Conservation (phyloP, 2,797 vertebrate species). For the Brachyalestes nurse region DNA sequence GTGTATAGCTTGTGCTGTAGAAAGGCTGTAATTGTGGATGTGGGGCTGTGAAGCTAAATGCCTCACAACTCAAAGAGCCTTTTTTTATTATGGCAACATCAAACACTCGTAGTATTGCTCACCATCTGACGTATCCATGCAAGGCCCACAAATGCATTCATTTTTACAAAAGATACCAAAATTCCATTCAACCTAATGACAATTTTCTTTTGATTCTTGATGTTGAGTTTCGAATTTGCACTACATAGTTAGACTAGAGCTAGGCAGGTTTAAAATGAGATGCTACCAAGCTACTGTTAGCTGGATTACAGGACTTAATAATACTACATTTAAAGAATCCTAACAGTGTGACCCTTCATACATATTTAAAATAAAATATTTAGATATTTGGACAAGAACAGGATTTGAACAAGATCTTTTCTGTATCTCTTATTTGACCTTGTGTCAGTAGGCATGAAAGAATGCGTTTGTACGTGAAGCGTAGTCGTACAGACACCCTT, state of each 20-base stretch:
- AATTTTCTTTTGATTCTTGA: not conserved
- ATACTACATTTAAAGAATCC: no score
- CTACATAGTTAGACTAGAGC: no score
- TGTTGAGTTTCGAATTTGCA: no score
- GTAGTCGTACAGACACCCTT: no score
- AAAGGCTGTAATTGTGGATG: slow-evolving; percentile 1
- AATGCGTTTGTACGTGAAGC: no score
- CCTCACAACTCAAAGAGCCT: not conserved
- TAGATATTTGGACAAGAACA: no score
- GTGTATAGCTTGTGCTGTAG: not conserved
- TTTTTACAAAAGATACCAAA: not conserved
- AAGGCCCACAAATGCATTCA: not conserved
- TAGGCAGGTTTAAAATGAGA: not conserved
- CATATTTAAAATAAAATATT: no score
- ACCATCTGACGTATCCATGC: not conserved
- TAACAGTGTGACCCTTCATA: no score
- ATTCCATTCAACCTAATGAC: not conserved
- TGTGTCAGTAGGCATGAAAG: no score
- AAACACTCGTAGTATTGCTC: not conserved
- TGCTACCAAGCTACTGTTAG: not conserved
- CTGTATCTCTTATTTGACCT: no score
- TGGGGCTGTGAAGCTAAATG: not conserved
- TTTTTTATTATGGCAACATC: not conserved
- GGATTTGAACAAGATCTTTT: no score
- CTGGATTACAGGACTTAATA: no score